Base-by-base conservation (phyloP, 2,888 invertebrate genomes). In the Acronicta aceris region DNA sequence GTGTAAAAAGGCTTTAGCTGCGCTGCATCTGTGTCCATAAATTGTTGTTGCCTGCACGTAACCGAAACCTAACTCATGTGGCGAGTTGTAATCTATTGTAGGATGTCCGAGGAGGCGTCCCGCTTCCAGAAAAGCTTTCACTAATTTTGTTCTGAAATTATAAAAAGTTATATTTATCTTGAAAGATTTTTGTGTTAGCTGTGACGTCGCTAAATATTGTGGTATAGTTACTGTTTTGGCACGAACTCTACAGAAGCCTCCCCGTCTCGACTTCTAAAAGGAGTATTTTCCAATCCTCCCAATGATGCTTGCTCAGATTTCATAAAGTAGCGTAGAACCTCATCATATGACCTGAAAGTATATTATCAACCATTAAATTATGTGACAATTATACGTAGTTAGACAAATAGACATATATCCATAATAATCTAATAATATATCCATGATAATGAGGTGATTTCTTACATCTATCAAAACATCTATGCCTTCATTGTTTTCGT, bases 1-100 rank as follows among this genome's bases (percentile, higher is more conserved):
- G 58, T 96, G 94, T 2, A 97, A 89, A 76, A 96, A 97, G 0
- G 96, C 95, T 76, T 95, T 96, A 8, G 96, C 96, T 0, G 96
- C 95, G 76, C 96, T 97, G 66, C 96, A 95, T 36, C 98, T 93
- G 0, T 91, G 92, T 0, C 97, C 97, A 36, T 92, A 86, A 40
- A 86, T 89, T 0, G 95, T 94, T 0, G 95, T 96, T 0, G 95
- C 95, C 87, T 97, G 97, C 0, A 97, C 95, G 75, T 95, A 95
- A 0, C 96, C 96, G 33, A 96, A 97, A 5, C 97, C 97, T 71
- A 96, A 81, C 76, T 95, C 95, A 7, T 95, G 88, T 2, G 94
- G 93, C 33, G 95, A 95, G 78, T 97, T 97, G 82, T 97, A 97
- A 82, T 98, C 97, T 12, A 96, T 93, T 47, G 96, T 95, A 0